Conservation (phyloP, 2,888 invertebrate genomes). For the Ichneumon xanthorius region DNA sequence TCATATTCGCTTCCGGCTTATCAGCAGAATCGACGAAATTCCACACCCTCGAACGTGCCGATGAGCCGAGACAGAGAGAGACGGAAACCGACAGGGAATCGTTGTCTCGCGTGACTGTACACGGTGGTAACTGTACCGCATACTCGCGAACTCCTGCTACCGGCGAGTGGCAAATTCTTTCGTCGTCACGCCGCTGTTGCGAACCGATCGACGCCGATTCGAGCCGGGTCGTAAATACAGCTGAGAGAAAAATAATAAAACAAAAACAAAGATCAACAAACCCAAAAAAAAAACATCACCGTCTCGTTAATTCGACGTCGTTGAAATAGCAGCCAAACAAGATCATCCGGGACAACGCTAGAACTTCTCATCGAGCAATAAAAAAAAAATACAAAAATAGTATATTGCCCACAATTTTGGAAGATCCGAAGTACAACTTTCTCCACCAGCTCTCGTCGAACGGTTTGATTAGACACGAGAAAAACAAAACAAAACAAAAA, state of each 20-base stretch:
- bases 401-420: not conserved
- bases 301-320: conserved; percentile 58
- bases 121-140: conserved; percentile 12
- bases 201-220: conserved; percentile 59
- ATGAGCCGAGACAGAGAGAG: not conserved
- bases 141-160: conserved; percentile 15
- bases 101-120: conserved; percentile 49
- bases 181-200: conserved; percentile 40
- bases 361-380: not conserved
- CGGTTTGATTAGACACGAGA: not conserved
- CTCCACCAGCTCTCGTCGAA: not conserved
- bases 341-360: conserved; percentile 4
- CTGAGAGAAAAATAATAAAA: conserved; percentile 43
- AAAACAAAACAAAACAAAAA: not conserved
- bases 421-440: not conserved
- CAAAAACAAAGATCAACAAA: not conserved
- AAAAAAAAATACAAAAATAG: not conserved
- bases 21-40: not conserved
- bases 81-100: not conserved
- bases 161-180: conserved; percentile 31
- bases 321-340: conserved; percentile 15
- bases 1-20: not conserved
- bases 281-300: not conserved
- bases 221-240: conserved; percentile 65
- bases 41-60: not conserved